Base-by-base conservation (phyloP, 1,140 invertebrate genomes). In the Brachionus rotundiformis region DNA sequence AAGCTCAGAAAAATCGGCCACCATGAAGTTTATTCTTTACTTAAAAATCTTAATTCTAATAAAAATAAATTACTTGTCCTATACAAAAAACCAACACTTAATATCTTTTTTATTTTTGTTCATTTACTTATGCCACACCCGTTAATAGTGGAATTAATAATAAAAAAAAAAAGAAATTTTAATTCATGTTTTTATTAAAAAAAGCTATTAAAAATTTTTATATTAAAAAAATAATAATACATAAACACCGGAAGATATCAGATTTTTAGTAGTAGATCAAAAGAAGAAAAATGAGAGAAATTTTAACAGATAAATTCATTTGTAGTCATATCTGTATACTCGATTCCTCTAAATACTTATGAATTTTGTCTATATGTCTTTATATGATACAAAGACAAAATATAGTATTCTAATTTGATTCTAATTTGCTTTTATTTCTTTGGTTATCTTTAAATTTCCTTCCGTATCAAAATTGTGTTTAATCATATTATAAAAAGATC, bases 191-290 rank as follows among this genome's bases (percentile, higher is more conserved):
- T n/a, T 68, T 68, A 68, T 68, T 68, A 4, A 68, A 33, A 68
- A 68, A 68, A 29, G 39, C 39, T 41, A 41, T 41, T 23, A 54
- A 39, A 39, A 39, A 39, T 10, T 10, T 39, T 39, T 10, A 39
- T 39, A 2, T 3, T 1, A 25, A 25, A 61, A 61, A 61, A 61
- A 11, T 61, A 4, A 4, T 7, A 11, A 27, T 61, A 27, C 27
- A 25, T 25, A 23, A 61, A 68, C 63, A 68, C 63, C 63, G 63
- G 63, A 68, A 68, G 63, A 68, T 33, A 68, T 68, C 63, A 68
- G 63, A 68, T 68, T 41, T 36, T n/a, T n/a, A 33, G 8, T 36
- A n/a, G 29, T 33, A 63, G 61, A 33, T 29, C 3, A 31, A 33
- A 13, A 33, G 29, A 63, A 63, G 8, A 63, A 63, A 29, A 63